A percentile compares a stretch with the other conserved stretches of the same genome.
These are phyloP conservation scores for Neodiprion pinetum DNA, from an alignment of 1,140 invertebrate genomes.

Conservation along the genomic window DNA sequence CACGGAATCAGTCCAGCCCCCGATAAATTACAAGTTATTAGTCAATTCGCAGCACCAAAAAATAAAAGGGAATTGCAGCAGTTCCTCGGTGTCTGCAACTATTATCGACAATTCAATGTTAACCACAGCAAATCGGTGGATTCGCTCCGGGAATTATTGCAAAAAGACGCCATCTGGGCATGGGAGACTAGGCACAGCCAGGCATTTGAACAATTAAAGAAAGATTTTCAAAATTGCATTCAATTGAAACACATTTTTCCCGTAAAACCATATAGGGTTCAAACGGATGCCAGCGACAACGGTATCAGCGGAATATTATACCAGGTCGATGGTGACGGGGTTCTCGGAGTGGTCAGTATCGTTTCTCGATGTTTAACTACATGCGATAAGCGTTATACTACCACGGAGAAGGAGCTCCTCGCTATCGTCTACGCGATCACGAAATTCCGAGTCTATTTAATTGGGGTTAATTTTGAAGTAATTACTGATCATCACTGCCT, in stretches of 20 bases:
- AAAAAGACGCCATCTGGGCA: not conserved
- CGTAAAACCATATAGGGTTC: not conserved
- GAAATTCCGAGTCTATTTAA: not conserved
- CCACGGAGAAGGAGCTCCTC: constrained; percentile 10
- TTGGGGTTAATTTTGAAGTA: not conserved
- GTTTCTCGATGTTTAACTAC: constrained; percentile 10
- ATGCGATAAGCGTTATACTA: constrained; percentile 19
- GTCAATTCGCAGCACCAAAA: constrained; percentile 19
- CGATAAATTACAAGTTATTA: constrained; percentile 24
- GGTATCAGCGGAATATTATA: constrained; percentile 21
- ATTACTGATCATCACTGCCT: constrained; percentile 5
- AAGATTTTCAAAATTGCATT: no score
- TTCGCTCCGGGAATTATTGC: not conserved
- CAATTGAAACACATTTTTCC: no score
- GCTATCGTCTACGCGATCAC: constrained; percentile 3
- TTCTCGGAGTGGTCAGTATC: constrained; percentile 9
- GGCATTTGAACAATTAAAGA: no score
- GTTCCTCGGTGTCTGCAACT: constrained; percentile 30
- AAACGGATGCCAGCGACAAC: constrained; percentile 20
- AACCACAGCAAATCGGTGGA: not conserved
- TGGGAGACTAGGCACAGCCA: no score
- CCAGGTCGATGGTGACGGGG: constrained; percentile 14
- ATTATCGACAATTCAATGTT: constrained; percentile 28
- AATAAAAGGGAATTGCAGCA: constrained; percentile 27
- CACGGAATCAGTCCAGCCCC: constrained; percentile 14